Evolutionary conservation across 2,888 invertebrate species (phyloP).

Genomic region (Poecilus cupreus): DNA sequence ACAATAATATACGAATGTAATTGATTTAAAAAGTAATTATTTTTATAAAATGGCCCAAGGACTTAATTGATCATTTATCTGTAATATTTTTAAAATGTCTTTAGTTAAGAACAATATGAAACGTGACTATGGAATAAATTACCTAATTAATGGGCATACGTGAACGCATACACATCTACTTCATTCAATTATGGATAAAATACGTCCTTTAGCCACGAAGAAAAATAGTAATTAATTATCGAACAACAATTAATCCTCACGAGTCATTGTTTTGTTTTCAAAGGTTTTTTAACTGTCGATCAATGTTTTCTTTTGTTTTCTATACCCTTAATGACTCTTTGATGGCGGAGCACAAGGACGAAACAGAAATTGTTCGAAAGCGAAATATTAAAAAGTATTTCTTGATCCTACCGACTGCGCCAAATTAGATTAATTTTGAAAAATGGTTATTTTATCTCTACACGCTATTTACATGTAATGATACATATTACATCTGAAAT

Average conservation of each 20-base stretch:
- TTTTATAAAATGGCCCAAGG: constrained; percentile 24
- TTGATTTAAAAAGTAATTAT: constrained; percentile 34
- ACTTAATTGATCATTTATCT: constrained; percentile 38
- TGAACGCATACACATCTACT: constrained; percentile 30
- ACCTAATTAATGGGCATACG: constrained; percentile 24
- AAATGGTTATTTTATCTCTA: neutral
- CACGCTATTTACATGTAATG: neutral
- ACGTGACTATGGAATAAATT: constrained; percentile 31
- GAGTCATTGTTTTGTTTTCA: constrained; percentile 22
- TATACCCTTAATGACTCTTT: constrained; percentile 10
- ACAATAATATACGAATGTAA: constrained; percentile 35
- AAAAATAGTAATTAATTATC: constrained; percentile 43
- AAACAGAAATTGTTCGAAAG: neutral
- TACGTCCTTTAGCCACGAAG: constrained; percentile 11
- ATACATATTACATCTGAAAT: neutral
- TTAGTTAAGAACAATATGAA: constrained; percentile 37
- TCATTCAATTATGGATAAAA: constrained; percentile 36
- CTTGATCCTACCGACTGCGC: neutral
- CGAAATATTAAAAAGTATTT: neutral
- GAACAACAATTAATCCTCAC: constrained; percentile 32
- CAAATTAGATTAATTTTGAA: constrained; percentile 2
- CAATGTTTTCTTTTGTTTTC: constrained; percentile 37
- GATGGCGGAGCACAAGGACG: neutral
- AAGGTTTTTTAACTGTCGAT: constrained; percentile 11
- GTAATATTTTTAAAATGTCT: constrained; percentile 37